phyloP scores from a whole-genome alignment of 2,113 vertebrate species.

The Oenanthe oenanthe region DNA sequence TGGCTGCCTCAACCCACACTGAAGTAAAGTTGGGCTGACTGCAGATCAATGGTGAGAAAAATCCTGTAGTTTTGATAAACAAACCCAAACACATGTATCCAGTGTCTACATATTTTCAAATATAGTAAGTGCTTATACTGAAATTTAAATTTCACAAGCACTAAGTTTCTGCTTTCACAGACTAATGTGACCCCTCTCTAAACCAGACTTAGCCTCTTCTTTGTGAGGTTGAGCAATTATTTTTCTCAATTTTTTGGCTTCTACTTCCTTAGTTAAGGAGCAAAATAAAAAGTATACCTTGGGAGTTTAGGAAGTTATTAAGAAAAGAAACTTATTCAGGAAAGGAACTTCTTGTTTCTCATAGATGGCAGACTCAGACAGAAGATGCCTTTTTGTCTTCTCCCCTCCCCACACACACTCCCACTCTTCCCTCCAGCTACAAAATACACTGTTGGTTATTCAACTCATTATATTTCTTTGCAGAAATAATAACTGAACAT shows the following conservation, averaged over 20 bases:
- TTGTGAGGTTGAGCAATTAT: slow-evolving; percentile 40
- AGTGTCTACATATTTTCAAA: background rate
- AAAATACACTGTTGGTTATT: background rate
- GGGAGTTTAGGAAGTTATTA: slow-evolving; percentile 45
- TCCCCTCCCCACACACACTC: background rate
- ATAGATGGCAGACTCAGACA: background rate
- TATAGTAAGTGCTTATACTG: background rate
- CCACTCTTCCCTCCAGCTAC: background rate
- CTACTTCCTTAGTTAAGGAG: slow-evolving; percentile 51
- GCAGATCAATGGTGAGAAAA: background rate
- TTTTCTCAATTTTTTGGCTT: slow-evolving; percentile 17
- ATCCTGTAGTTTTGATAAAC: background rate
- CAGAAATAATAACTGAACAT: background rate
- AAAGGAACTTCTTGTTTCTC: slow-evolving; percentile 54
- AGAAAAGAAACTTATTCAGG: slow-evolving; percentile 31
- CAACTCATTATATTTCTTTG: background rate
- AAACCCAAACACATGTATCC: background rate
- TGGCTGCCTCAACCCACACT: rapidly evolving
- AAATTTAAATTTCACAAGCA: slow-evolving; percentile 25
- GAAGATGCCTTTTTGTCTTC: background rate
- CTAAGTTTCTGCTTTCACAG: slow-evolving; percentile 32
- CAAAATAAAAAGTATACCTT: slow-evolving; percentile 49
- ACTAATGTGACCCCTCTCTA: slow-evolving; percentile 1
- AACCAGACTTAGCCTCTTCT: background rate
- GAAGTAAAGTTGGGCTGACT: background rate